Percentiles rank a stretch among this genome's conserved stretches.
Evolutionary conservation across 2,888 invertebrate genomes (phyloP).

Genomic region (Acleris cristana): DNA sequence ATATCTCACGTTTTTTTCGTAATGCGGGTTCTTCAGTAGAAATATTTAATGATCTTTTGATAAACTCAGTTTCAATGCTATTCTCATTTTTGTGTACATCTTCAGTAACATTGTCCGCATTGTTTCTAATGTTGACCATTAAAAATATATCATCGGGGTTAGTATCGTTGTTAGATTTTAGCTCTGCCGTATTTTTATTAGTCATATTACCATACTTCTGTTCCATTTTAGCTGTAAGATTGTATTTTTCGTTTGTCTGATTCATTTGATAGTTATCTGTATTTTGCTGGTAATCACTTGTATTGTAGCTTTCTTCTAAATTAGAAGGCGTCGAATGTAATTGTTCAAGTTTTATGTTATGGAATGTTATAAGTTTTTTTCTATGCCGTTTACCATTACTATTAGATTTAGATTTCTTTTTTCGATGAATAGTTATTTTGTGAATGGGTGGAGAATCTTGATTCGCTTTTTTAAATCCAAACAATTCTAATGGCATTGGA

Average conservation of each 20-base stretch:
- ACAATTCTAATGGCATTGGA: conserved; percentile 62
- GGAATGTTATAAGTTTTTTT: conserved; percentile 66
- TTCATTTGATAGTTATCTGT: conserved; percentile 40
- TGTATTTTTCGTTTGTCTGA: conserved; percentile 41
- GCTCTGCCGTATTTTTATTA: conserved; percentile 46
- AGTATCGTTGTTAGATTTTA: conserved; percentile 47
- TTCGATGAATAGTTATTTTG: conserved; percentile 71
- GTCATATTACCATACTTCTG: conserved; percentile 39
- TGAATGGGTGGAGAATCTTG: conserved; percentile 56
- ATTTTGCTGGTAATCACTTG: conserved; percentile 41
- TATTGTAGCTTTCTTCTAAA: conserved; percentile 46
- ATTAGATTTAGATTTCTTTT: conserved; percentile 63
- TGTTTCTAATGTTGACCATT: conserved; percentile 60
- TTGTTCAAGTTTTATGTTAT: conserved; percentile 61
- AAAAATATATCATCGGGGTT: conserved; percentile 56
- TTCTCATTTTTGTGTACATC: conserved; percentile 54
- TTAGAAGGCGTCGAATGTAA: conserved; percentile 49
- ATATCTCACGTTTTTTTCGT: conserved; percentile 57
- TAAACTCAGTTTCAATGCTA: conserved; percentile 66
- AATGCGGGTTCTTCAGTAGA: conserved; percentile 47
- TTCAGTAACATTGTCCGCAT: conserved; percentile 47
- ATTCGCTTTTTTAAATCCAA: conserved; percentile 56
- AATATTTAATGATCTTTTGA: conserved; percentile 44
- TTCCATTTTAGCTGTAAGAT: conserved; percentile 33
- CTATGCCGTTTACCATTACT: conserved; percentile 66